phyloP scores from a whole-genome alignment of 2,888 invertebrate genomes.

The Meiosimyza platycephala region DNA sequence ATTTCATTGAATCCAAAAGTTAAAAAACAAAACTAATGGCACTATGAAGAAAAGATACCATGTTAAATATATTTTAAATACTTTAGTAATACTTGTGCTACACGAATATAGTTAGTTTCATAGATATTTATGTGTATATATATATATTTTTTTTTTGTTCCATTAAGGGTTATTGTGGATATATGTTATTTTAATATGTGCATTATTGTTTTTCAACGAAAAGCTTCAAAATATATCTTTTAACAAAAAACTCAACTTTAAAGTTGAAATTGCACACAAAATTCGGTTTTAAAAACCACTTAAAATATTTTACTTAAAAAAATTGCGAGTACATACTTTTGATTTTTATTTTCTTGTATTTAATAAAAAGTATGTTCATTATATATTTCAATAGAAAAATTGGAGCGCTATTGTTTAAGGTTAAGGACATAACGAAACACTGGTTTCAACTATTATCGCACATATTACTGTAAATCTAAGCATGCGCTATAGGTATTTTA shows the following conservation, averaged over 20 bases:
- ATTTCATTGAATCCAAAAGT: conserved; percentile 2
- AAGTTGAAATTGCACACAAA: conserved; percentile 49
- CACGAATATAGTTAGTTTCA: conserved; percentile 1
- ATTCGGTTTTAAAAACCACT: conserved; percentile 11
- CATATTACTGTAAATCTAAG: too few species aligned
- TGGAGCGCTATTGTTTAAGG: too few species aligned
- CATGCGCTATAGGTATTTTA: too few species aligned
- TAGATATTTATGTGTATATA: neutral
- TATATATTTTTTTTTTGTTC: conserved; percentile 6
- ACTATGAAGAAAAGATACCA: conserved; percentile 6
- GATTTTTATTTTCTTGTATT: neutral
- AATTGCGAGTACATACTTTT: conserved; percentile 30
- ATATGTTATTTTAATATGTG: conserved; percentile 28
- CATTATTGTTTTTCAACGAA: conserved; percentile 5
- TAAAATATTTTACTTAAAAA: neutral
- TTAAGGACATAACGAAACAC: too few species aligned
- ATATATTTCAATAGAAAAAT: too few species aligned
- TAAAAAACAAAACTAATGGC: conserved; percentile 9
- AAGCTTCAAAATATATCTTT: neutral
- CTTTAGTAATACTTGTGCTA: conserved; percentile 20
- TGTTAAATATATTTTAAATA: conserved; percentile 9
- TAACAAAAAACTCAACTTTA: conserved; percentile 44
- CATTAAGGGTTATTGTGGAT: conserved; percentile 19
- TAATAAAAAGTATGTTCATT: too few species aligned
- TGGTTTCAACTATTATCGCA: too few species aligned